Percentiles rank a stretch among this genome's conserved stretches.
These are phyloP conservation scores for Cavia porcellus DNA, from an alignment of 2,113 vertebrate species.

Conservation along the genomic window DNA sequence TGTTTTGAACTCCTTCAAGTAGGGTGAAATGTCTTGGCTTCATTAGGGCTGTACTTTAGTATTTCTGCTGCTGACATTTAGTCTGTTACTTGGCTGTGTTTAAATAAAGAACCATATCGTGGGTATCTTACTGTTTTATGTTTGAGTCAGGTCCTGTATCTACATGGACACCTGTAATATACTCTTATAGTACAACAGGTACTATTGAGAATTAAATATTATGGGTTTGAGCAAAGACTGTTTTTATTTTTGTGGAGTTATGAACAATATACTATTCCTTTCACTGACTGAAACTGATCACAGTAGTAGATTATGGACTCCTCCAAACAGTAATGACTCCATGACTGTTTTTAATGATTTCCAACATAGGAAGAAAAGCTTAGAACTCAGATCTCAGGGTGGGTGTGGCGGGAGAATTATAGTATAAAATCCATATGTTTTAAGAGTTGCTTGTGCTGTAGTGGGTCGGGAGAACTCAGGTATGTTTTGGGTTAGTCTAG, in stretches of 20 bases:
- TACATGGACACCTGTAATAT: neutral
- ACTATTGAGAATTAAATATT: neutral
- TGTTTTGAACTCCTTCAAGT: neutral
- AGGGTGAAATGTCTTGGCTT: neutral
- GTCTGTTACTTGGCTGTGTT: neutral
- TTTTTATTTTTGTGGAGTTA: constrained; percentile 37
- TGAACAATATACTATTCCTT: constrained; percentile 38
- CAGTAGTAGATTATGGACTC: constrained; percentile 54
- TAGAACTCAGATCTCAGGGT: constrained; percentile 73
- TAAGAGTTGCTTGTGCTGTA: constrained; percentile 60
- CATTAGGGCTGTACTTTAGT: neutral
- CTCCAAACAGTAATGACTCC: constrained; percentile 68
- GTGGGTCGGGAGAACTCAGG: constrained; percentile 79
- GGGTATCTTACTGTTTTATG: neutral
- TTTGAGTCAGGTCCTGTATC: neutral
- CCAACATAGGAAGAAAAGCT: constrained; percentile 76
- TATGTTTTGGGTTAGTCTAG: constrained; percentile 85
- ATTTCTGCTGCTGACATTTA: constrained; percentile 26
- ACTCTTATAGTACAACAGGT: neutral
- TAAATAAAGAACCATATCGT: neutral
- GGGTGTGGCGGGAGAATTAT: constrained; percentile 71
- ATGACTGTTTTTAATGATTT: constrained; percentile 79
- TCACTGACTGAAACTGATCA: constrained; percentile 67
- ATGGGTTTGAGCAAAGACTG: constrained; percentile 38
- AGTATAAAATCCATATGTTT: constrained; percentile 81